Conservation (phyloP, 2,797 vertebrate genomes). For the Pangasius larnaudii region DNA sequence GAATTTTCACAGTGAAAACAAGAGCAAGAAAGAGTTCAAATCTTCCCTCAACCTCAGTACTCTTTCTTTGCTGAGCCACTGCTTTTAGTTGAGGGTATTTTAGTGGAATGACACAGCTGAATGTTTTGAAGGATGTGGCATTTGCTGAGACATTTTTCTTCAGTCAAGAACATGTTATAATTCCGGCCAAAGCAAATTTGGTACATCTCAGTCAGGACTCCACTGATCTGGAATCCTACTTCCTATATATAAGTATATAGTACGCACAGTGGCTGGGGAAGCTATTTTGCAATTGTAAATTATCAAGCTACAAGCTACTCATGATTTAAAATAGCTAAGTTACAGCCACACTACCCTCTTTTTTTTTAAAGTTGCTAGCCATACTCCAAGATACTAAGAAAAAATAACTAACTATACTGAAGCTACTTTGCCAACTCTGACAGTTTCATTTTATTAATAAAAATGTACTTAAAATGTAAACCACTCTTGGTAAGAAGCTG, state of each 20-base stretch:
- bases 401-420: neutral
- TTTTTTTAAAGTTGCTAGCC: neutral
- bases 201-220: neutral
- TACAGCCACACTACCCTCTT: neutral
- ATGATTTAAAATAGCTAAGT: neutral
- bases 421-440: neutral
- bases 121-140: neutral
- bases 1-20: constrained; percentile 39
- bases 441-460: neutral
- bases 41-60: constrained; percentile 15
- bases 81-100: neutral
- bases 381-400: neutral
- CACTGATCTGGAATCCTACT: neutral
- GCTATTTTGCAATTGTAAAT: neutral
- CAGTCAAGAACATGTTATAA: neutral
- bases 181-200: neutral
- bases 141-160: neutral
- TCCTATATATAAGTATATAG: neutral
- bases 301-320: neutral
- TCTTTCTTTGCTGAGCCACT: neutral
- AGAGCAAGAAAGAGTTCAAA: constrained; percentile 30
- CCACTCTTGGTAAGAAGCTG: neutral
- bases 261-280: neutral
- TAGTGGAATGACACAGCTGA: neutral
- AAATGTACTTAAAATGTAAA: neutral